Evolutionary conservation across 2,888 invertebrate species (phyloP).

Genomic region (Cephalotes varians): DNA sequence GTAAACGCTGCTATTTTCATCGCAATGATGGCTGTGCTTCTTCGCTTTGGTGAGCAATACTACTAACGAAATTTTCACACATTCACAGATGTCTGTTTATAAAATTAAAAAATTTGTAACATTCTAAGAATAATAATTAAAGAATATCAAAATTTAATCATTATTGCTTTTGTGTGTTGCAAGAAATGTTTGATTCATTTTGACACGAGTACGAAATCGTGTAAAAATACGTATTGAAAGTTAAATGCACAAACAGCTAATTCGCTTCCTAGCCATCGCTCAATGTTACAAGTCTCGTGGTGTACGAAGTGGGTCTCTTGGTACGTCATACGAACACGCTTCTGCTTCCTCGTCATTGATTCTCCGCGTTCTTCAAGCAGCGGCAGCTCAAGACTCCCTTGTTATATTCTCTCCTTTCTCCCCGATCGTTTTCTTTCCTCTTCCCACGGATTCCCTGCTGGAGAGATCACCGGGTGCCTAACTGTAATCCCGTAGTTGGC

Average conservation of each 20-base stretch:
- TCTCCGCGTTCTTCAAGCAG: slow-evolving; percentile 28
- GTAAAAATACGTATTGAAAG: slow-evolving; percentile 5
- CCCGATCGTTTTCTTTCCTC: slow-evolving; percentile 24
- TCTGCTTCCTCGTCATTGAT: slow-evolving; percentile 50
- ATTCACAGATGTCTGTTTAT: not conserved
- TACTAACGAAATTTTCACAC: not conserved
- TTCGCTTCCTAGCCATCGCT: not conserved
- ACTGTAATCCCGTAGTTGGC: slow-evolving; percentile 72
- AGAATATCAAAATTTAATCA: not conserved
- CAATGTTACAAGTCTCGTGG: slow-evolving; percentile 22
- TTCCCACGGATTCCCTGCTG: slow-evolving; percentile 37
- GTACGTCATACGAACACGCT: slow-evolving; percentile 19
- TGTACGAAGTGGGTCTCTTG: slow-evolving; percentile 32
- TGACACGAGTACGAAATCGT: not conserved
- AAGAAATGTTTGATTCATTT: slow-evolving; percentile 1
- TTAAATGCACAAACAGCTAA: slow-evolving; percentile 1
- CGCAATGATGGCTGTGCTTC: not conserved
- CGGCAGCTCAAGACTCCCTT: slow-evolving; percentile 28
- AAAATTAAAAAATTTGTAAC: slow-evolving; percentile 1
- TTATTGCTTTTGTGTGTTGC: not conserved
- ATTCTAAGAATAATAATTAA: not conserved
- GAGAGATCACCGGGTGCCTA: slow-evolving; percentile 52
- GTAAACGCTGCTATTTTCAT: not conserved
- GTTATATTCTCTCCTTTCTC: slow-evolving; percentile 47
- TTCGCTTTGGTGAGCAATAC: not conserved